phyloP scores from a whole-genome alignment of 2,113 vertebrate genomes.

The Phyllostomus discolor region DNA sequence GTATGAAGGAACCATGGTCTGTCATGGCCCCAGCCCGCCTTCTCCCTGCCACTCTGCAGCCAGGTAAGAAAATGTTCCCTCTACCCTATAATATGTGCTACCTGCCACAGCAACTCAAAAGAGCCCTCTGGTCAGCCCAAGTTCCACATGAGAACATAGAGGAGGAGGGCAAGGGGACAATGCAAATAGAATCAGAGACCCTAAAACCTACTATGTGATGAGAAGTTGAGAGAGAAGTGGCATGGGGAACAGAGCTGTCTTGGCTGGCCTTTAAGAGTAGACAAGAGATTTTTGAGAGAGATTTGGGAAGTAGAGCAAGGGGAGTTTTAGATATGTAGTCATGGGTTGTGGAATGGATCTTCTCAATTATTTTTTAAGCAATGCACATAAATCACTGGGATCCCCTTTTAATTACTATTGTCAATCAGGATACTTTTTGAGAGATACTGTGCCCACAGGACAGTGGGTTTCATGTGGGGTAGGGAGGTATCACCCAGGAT shows the following conservation, averaged over 20 bases:
- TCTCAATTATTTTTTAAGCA: background rate
- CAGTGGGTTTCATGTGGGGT: background rate
- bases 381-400: background rate
- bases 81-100: background rate
- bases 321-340: background rate
- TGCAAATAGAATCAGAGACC: background rate
- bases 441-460: background rate
- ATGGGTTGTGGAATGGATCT: background rate
- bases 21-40: background rate
- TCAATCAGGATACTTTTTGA: background rate
- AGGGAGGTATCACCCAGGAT: background rate
- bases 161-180: background rate
- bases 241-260: background rate
- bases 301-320: background rate
- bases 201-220: accelerated
- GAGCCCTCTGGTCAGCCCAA: background rate
- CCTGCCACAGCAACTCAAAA: background rate
- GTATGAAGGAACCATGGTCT: background rate
- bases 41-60: background rate
- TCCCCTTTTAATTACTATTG: background rate
- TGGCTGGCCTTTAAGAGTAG: background rate
- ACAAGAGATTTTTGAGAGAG: background rate
- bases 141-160: background rate
- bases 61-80: background rate
- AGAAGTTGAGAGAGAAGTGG: background rate